These are phyloP conservation scores for Alectura lathami DNA, from an alignment of 2,113 vertebrate species.

Conservation along the genomic window DNA sequence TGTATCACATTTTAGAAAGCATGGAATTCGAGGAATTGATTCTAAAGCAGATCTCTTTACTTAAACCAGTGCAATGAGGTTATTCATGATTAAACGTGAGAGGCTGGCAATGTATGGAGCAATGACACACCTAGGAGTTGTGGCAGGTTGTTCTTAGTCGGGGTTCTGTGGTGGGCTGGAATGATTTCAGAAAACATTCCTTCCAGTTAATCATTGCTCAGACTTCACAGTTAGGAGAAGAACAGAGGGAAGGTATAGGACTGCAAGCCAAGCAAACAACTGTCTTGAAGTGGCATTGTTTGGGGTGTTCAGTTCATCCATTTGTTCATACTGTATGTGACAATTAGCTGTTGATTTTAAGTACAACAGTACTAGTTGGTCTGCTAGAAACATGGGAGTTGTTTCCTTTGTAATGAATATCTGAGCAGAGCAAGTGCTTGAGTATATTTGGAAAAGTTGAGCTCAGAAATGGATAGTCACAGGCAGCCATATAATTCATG, in stretches of 20 bases:
- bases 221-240: neutral
- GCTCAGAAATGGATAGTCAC: neutral
- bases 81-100: neutral
- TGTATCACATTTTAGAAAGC: neutral
- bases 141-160: neutral
- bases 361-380: neutral
- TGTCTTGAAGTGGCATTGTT: neutral
- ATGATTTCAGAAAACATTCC: neutral
- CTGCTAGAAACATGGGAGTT: neutral
- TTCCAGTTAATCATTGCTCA: neutral
- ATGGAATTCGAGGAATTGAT: neutral
- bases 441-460: neutral
- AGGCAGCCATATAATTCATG: neutral
- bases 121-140: neutral
- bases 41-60: neutral
- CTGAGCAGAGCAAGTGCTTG: neutral
- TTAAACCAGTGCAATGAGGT: neutral
- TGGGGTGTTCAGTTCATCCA: neutral
- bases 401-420: slow-evolving; percentile 1
- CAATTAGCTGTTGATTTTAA: neutral
- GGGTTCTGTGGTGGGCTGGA: neutral
- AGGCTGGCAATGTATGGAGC: neutral
- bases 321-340: neutral
- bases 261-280: neutral
- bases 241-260: neutral